A percentile compares a stretch with the other conserved stretches of the same genome.
phyloP scores from a whole-genome alignment of 2,113 vertebrate species.

The Zosterops japonicus region DNA sequence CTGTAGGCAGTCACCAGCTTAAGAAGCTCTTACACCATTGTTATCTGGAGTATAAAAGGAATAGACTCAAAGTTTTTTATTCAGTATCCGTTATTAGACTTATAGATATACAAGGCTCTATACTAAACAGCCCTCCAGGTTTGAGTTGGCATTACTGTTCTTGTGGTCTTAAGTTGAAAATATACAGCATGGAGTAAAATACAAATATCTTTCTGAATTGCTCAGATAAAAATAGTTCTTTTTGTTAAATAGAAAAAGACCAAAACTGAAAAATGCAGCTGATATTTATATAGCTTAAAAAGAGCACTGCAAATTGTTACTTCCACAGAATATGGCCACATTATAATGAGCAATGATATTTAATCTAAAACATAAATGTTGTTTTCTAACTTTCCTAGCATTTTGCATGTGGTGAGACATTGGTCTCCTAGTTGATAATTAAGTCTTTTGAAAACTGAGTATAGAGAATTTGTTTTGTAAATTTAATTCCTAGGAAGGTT shows the following conservation, averaged over 20 bases:
- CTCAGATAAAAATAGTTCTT: not conserved
- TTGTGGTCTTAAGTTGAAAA: not conserved
- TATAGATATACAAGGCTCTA: not conserved
- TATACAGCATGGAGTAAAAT: not conserved
- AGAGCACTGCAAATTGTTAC: not conserved
- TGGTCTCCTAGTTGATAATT: slow-evolving; percentile 48
- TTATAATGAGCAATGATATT: not conserved
- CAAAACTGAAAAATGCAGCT: not conserved
- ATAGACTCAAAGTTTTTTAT: not conserved
- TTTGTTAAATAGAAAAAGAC: not conserved
- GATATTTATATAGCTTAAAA: not conserved
- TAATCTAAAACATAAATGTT: slow-evolving; percentile 18
- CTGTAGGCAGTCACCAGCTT: not conserved
- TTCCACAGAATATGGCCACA: not conserved
- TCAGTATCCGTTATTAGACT: not conserved
- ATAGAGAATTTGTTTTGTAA: slow-evolving; percentile 61
- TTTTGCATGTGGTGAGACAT: slow-evolving; percentile 55
- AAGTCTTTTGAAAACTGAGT: slow-evolving; percentile 45
- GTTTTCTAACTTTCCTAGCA: slow-evolving; percentile 7
- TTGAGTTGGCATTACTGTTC: not conserved
- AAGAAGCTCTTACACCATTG: not conserved
- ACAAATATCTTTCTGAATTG: not conserved
- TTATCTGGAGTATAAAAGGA: not conserved
- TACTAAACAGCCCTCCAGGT: not conserved
- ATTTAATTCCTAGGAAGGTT: slow-evolving; percentile 53